Percentiles rank a stretch among this genome's conserved stretches.
These are phyloP conservation scores for Epistrophe grossulariae DNA, from an alignment of 2,888 invertebrate genomes.

Conservation along the genomic window DNA sequence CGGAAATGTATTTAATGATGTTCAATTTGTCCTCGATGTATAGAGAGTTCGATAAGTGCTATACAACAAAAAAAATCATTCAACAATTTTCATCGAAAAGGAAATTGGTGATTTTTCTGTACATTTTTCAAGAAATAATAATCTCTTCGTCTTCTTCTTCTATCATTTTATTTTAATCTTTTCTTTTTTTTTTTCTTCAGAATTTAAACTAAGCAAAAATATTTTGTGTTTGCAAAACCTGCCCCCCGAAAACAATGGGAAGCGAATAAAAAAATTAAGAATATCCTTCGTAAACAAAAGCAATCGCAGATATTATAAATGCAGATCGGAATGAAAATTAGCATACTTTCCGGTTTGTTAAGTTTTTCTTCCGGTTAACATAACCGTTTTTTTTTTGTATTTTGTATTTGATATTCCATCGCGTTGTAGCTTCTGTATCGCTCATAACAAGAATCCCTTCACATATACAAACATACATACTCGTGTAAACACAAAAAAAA, in stretches of 20 bases:
- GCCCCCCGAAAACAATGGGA: background rate
- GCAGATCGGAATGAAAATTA: slow-evolving; percentile 67
- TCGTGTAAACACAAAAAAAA: background rate
- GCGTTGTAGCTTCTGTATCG: slow-evolving; percentile 46
- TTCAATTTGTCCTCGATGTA: slow-evolving; percentile 39
- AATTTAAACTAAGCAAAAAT: background rate
- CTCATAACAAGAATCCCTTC: slow-evolving; percentile 36
- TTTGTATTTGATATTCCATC: slow-evolving; percentile 20
- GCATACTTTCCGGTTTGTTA: slow-evolving; percentile 74
- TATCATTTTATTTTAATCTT: background rate
- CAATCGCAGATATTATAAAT: slow-evolving; percentile 65
- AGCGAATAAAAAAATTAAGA: slow-evolving; percentile 33
- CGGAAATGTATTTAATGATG: slow-evolving; percentile 65
- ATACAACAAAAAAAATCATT: background rate
- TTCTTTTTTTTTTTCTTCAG: background rate
- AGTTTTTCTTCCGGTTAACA: slow-evolving; percentile 60
- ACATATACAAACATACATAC: background rate
- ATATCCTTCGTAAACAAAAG: slow-evolving; percentile 64
- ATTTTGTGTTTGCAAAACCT: background rate
- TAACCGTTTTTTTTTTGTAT: slow-evolving; percentile 29
- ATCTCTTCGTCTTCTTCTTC: background rate
- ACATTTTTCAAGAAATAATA: slow-evolving; percentile 8
- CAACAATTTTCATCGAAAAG: background rate
- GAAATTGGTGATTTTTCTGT: slow-evolving; percentile 30
- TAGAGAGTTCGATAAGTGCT: slow-evolving; percentile 26